Conservation (phyloP, 2,113 vertebrate genomes). For the Probosciger aterrimus region DNA sequence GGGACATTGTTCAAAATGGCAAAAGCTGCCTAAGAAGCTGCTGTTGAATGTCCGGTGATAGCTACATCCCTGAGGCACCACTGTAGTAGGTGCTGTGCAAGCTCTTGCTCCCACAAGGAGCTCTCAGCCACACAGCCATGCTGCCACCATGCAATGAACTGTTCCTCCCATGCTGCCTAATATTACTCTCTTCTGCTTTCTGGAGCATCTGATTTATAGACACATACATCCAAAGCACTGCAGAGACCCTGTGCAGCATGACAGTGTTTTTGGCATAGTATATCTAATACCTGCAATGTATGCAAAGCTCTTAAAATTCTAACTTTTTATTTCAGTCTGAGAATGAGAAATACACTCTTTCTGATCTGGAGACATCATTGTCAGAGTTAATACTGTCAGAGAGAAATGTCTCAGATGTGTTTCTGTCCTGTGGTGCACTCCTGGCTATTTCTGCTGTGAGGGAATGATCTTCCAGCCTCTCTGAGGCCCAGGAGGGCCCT, state of each 20-base stretch:
- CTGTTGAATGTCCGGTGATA: background rate
- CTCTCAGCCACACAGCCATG: background rate
- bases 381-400: background rate
- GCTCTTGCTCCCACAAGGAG: background rate
- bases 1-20: background rate
- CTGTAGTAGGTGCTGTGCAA: background rate
- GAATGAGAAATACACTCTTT: background rate
- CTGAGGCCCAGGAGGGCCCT: background rate
- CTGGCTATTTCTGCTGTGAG: background rate
- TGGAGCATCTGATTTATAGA: background rate
- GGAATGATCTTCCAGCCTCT: background rate
- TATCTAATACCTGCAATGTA: background rate
- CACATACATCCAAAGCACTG: background rate
- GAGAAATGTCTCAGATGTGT: background rate
- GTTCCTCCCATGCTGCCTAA: rapidly evolving
- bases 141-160: rapidly evolving
- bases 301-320: conserved; percentile 25
- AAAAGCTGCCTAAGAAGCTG: background rate
- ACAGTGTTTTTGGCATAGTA: background rate
- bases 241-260: background rate
- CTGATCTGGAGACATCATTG: background rate
- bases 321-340: conserved; percentile 15
- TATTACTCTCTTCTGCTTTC: background rate
- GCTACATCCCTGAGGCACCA: background rate
- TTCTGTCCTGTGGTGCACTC: background rate